Conservation (phyloP, 2,888 invertebrate species). For the Lottia scabra region DNA sequence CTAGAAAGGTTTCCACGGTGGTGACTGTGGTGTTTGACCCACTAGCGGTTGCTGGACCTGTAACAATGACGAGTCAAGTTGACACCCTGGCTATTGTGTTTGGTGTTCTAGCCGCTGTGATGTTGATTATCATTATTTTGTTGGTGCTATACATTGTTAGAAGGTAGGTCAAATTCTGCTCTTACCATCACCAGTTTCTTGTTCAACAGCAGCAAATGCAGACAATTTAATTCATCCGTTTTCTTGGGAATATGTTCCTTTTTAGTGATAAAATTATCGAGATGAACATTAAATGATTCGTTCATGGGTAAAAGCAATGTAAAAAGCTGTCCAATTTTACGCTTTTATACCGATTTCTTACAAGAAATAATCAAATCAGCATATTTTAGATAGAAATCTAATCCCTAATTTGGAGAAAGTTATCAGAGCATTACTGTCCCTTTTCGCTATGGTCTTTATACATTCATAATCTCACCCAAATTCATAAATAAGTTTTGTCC, state of each 20-base stretch:
- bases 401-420: no score
- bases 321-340: background rate
- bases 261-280: no score
- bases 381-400: no score
- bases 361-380: no score
- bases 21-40: conserved; percentile 48
- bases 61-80: conserved; percentile 4
- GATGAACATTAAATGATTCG: no score
- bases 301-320: background rate
- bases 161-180: conserved; percentile 37
- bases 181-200: background rate
- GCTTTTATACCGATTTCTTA: background rate
- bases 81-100: conserved; percentile 20
- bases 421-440: no score
- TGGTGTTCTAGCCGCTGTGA: conserved; percentile 21
- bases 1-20: conserved; percentile 36
- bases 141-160: conserved; percentile 43
- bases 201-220: background rate
- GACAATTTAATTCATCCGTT: no score
- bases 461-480: no score
- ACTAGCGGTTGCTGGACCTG: background rate
- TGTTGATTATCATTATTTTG: conserved; percentile 42
- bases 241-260: no score
- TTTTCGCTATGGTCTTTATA: no score
- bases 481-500: no score